Evolutionary conservation across 2,888 invertebrate species (phyloP).

Genomic region (Phaedon cochleariae): DNA sequence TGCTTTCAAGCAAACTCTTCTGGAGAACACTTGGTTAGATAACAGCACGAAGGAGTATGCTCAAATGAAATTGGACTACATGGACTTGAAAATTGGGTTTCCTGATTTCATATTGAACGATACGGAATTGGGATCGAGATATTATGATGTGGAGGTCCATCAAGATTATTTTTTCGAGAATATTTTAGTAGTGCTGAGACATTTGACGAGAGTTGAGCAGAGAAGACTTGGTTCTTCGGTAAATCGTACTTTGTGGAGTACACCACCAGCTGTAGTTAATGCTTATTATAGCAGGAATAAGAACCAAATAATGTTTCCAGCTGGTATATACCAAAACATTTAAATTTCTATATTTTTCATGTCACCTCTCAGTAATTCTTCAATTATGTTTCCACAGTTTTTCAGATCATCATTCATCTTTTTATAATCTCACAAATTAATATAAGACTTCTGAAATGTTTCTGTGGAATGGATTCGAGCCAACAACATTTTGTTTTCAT

Average conservation of each 20-base stretch:
- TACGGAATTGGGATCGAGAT: slow-evolving; percentile 71
- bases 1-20: slow-evolving; percentile 83
- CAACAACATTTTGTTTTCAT: no score
- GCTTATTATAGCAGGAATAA: slow-evolving; percentile 95
- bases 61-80: slow-evolving; percentile 82
- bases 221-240: slow-evolving; percentile 74
- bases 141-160: slow-evolving; percentile 78
- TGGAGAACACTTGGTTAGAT: slow-evolving; percentile 86
- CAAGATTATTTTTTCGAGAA: slow-evolving; percentile 84
- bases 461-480: no score
- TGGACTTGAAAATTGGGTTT: slow-evolving; percentile 90
- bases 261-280: slow-evolving; percentile 90
- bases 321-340: slow-evolving; percentile 70
- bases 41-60: slow-evolving; percentile 82
- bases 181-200: slow-evolving; percentile 75
- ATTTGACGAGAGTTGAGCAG: slow-evolving; percentile 79
- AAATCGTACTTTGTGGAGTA: slow-evolving; percentile 84
- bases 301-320: slow-evolving; percentile 82
- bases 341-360: no score
- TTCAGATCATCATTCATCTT: no score
- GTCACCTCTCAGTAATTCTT: no score
- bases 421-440: no score
- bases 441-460: no score
- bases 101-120: slow-evolving; percentile 86
- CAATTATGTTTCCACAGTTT: no score